Evolutionary conservation across 1,140 invertebrate species (phyloP), one percentile per base, ranked within the genome.

Genomic region (Heterodera carotae): DNA sequence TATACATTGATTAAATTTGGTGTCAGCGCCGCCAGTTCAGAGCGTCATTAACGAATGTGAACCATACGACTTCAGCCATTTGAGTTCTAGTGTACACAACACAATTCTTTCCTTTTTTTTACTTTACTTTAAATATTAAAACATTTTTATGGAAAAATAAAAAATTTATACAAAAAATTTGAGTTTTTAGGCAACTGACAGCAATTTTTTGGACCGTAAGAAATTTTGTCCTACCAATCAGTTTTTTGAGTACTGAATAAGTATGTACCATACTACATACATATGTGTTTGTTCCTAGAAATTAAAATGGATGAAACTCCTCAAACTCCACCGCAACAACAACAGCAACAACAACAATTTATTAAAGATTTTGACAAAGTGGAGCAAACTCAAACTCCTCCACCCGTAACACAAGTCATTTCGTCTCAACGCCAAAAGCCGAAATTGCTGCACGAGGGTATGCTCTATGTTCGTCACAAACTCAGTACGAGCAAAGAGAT

Each of bases 361-460:
- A 12, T 8, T 43, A 12, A 43, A 8, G 39, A 12, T 43, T 56
- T 56, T 56, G 48, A 56, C 48, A 56, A 56, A 22, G 22, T 56
- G 12, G 48, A 56, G 12, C 15, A 15, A 56, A 56, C 48, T 22
- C 48, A 56, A 56, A 8, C 39, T 8, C 39, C 39, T 8, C 39
- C 39, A 43, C 39, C 39, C 6, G 12, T 5, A 56, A 56, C 48
- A 22, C 48, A 56, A 56, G 39, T 56, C 18, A 71, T 71, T 10
- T n/a, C 69, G 48, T 33, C 69, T 8, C 39, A 59, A 48, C 33
- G 69, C 10, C 48, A 71, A 18, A 71, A 59, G 6, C 69, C 69
- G 18, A 71, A n/a, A 71, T 22, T 71, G 33, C 15, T 22, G 29
- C 39, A 71, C n/a, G 59, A 71, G 2, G 29, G 29, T 43, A n/a